A percentile compares a stretch with the other conserved stretches of the same genome.
phyloP scores from a whole-genome alignment of 2,113 vertebrate genomes.

The Mirounga angustirostris region DNA sequence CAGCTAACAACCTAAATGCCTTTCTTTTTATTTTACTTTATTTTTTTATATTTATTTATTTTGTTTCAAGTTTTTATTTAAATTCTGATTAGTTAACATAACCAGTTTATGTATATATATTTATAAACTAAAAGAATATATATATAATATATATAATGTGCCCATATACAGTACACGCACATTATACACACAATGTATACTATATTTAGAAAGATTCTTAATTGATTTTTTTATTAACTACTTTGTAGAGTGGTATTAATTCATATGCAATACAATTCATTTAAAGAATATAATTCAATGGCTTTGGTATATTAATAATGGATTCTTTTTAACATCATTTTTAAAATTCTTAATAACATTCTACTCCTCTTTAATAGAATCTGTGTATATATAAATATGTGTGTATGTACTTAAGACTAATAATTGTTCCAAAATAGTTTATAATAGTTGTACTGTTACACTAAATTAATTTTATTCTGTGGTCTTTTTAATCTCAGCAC shows the following conservation, averaged over 20 bases:
- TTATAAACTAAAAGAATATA: background rate
- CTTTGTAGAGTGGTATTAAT: background rate
- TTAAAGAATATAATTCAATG: background rate
- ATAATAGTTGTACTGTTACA: background rate
- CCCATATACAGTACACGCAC: background rate
- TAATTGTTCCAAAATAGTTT: background rate
- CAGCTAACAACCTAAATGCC: background rate
- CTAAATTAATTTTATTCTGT: background rate
- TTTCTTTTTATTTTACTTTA: background rate
- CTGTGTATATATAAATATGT: background rate
- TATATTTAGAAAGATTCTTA: background rate
- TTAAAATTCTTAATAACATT: background rate
- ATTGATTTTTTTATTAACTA: background rate
- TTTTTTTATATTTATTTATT: background rate
- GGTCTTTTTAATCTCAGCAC: conserved; percentile 3
- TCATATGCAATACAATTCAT: background rate
- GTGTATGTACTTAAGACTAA: background rate
- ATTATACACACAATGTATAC: background rate
- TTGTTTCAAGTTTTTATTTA: background rate
- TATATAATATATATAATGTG: no score
- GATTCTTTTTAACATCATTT: background rate
- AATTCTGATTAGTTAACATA: background rate
- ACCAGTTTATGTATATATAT: no score
- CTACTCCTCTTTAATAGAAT: background rate
- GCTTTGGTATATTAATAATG: background rate